phyloP scores from a whole-genome alignment of 2,797 vertebrate species.

The Smutsia gigantea region DNA sequence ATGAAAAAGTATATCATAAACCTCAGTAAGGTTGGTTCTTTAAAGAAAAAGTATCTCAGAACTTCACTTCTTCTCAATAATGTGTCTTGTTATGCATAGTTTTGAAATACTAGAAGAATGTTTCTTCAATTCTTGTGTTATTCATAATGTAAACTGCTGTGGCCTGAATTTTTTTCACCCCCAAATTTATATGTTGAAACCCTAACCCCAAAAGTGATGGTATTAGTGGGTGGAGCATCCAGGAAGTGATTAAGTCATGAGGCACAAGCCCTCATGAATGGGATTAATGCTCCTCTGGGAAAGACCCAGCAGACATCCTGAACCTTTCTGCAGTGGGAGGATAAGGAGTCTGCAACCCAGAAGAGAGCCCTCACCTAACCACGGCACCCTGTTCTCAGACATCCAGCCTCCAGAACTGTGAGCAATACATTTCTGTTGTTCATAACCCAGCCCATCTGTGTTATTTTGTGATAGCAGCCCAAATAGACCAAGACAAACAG shows the following conservation, averaged over 20 bases:
- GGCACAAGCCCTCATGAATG: not conserved
- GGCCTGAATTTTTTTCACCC: not conserved
- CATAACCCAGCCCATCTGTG: not conserved
- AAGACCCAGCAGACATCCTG: not conserved
- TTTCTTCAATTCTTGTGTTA: not conserved
- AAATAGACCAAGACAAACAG: not conserved
- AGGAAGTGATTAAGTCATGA: not conserved
- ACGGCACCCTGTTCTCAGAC: not conserved
- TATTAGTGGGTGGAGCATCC: not conserved
- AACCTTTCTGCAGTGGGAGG: not conserved
- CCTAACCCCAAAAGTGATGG: not conserved
- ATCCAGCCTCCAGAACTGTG: not conserved
- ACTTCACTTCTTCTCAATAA: not conserved
- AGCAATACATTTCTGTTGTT: not conserved
- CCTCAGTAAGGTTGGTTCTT: not conserved
- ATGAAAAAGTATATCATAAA: not conserved
- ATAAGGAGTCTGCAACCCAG: not conserved
- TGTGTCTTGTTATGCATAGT: not conserved
- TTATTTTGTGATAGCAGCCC: not conserved
- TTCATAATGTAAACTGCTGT: not conserved
- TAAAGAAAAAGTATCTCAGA: not conserved
- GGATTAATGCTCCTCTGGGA: not conserved
- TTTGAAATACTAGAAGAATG: not conserved
- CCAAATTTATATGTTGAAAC: not conserved
- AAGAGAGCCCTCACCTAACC: not conserved